Evolutionary conservation across 2,888 invertebrate genomes (phyloP).

Genomic region (Orthonychiurus folsomi): DNA sequence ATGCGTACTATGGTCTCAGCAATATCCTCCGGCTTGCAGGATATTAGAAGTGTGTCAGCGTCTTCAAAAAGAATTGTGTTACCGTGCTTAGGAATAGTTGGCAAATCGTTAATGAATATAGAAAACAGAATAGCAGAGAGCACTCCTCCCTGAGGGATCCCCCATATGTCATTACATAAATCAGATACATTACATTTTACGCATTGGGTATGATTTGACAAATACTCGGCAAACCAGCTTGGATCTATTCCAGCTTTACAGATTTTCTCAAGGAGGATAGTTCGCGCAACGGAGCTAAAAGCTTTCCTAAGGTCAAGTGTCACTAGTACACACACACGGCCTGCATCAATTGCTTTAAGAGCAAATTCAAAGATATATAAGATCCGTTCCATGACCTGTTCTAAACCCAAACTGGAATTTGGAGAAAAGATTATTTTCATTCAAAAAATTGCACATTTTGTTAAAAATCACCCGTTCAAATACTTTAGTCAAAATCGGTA

Average conservation of each 20-base stretch:
- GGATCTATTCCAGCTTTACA: neutral
- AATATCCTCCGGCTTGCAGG: neutral
- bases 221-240: neutral
- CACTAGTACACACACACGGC: neutral
- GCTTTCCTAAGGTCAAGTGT: neutral
- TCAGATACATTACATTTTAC: no score
- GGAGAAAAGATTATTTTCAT: neutral
- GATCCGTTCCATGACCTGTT: neutral
- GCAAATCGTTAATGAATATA: constrained; percentile 3
- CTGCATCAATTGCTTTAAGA: neutral
- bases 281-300: neutral
- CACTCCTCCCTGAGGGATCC: no score
- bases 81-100: neutral
- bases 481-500: neutral
- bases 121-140: no score
- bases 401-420: neutral
- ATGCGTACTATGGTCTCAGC: neutral
- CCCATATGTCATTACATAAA: no score
- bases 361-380: neutral
- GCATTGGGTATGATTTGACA: neutral
- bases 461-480: neutral
- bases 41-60: neutral
- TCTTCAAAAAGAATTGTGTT: neutral
- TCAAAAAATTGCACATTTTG: neutral
- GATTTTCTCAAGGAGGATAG: neutral